Percentiles rank a stretch among this genome's conserved stretches.
Conservation (phyloP, 2,113 vertebrate species). For the Macquaria australasica region DNA sequence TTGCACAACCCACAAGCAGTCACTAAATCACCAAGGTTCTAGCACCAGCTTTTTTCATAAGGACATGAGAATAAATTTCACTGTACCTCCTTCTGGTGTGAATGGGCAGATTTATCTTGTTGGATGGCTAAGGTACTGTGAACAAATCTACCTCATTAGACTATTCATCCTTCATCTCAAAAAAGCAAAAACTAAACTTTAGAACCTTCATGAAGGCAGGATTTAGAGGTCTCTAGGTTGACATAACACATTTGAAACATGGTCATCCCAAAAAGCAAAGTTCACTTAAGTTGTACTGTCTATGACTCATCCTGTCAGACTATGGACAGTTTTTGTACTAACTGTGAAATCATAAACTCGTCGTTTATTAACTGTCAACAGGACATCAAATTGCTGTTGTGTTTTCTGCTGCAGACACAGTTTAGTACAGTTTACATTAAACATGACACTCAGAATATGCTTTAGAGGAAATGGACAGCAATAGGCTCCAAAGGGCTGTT, state of each 20-base stretch:
- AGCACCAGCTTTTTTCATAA: neutral
- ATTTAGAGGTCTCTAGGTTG: neutral
- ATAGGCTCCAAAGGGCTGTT: neutral
- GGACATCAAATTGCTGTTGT: neutral
- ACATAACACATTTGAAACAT: too few relatives aligned
- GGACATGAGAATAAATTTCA: neutral
- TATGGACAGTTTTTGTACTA: neutral
- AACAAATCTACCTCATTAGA: neutral
- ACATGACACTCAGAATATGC: neutral
- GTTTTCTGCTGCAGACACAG: neutral
- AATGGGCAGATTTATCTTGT: neutral
- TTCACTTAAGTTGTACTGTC: too few relatives aligned
- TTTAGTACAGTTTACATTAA: neutral
- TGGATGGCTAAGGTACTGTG: neutral
- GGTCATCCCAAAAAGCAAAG: neutral
- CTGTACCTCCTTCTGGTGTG: neutral
- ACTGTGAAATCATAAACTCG: neutral
- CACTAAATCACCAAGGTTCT: neutral
- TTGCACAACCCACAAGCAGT: neutral
- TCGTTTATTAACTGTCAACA: neutral
- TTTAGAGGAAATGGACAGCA: neutral
- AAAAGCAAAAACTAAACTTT: too few relatives aligned
- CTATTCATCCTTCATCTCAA: too few relatives aligned
- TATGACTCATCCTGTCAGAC: neutral
- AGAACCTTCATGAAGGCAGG: too few relatives aligned